Conservation (phyloP, 1,140 invertebrate species). For the Drosophila subobscura region DNA sequence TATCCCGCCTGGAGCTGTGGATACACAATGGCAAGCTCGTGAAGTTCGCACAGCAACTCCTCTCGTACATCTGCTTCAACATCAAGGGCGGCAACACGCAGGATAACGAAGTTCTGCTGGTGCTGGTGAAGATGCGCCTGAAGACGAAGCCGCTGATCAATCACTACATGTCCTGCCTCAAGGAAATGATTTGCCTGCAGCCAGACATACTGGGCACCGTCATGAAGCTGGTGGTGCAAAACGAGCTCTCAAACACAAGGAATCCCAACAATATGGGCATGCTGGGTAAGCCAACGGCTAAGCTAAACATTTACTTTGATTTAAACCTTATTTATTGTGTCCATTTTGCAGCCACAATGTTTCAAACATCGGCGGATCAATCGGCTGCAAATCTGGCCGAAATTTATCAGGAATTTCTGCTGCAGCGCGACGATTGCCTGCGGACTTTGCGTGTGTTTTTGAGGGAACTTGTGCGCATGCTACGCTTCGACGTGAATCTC, state of each 20-base stretch:
- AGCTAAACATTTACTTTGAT: background rate
- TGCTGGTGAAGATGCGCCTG: constrained; percentile 94
- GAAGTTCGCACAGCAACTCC: constrained; percentile 95
- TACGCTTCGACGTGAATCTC: constrained; percentile 92
- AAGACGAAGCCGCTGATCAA: constrained; percentile 97
- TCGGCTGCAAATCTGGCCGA: constrained; percentile 92
- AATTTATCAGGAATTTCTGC: constrained; percentile 92
- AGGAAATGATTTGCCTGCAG: constrained; percentile 85
- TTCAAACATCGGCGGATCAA: constrained; percentile 91
- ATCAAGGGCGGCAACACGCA: constrained; percentile 87
- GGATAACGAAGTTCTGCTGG: constrained; percentile 95
- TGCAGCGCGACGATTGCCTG: constrained; percentile 95
- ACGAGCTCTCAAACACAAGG: constrained; percentile 95
- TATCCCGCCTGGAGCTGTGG: constrained; percentile 95
- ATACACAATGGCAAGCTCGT: constrained; percentile 97
- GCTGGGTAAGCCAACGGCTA: constrained; percentile 61
- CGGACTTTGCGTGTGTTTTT: constrained; percentile 91
- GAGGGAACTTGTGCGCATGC: constrained; percentile 93
- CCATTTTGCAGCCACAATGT: constrained; percentile 88
- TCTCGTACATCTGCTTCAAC: constrained; percentile 96
- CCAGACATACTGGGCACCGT: constrained; percentile 93
- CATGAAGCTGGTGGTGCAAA: constrained; percentile 96
- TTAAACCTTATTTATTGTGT: background rate
- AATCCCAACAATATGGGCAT: constrained; percentile 96
- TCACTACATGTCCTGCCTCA: constrained; percentile 93